phyloP scores from a whole-genome alignment of 2,113 vertebrate species.

The Puma concolor region DNA sequence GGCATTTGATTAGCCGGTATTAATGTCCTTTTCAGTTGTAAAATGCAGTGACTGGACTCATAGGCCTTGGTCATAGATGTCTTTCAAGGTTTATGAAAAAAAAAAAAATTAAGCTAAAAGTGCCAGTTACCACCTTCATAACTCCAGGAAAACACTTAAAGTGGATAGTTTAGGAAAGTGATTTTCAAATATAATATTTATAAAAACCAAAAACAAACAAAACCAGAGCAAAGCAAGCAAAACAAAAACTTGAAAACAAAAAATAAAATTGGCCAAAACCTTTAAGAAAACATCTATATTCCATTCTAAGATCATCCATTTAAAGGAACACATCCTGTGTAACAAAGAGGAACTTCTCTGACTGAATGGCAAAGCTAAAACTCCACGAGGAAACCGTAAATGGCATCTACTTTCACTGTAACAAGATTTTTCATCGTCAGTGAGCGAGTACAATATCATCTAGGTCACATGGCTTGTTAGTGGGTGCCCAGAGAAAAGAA shows the following conservation, averaged over 20 bases:
- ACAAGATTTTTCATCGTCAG: background rate
- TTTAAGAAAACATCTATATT: background rate
- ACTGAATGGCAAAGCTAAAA: background rate
- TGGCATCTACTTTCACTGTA: background rate
- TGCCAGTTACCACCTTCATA: background rate
- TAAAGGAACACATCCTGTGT: constrained; percentile 53
- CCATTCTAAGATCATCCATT: background rate
- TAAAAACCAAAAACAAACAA: background rate
- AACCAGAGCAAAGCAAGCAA: background rate
- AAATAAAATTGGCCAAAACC: background rate
- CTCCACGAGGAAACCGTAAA: background rate
- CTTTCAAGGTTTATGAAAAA: background rate
- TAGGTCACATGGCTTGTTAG: background rate
- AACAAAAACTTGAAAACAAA: background rate
- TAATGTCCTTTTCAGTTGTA: constrained; percentile 18
- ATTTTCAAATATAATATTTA: background rate
- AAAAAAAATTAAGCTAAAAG: background rate
- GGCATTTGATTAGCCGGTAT: background rate
- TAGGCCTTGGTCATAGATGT: background rate
- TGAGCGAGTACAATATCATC: background rate
- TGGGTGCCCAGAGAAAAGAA: constrained; percentile 22
- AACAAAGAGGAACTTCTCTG: background rate
- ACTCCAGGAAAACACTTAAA: background rate
- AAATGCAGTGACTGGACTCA: background rate
- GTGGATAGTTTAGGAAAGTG: background rate